Percentiles rank a stretch among this genome's conserved stretches.
phyloP scores from a whole-genome alignment of 2,113 vertebrate genomes.

The Argyrosomus japonicus region DNA sequence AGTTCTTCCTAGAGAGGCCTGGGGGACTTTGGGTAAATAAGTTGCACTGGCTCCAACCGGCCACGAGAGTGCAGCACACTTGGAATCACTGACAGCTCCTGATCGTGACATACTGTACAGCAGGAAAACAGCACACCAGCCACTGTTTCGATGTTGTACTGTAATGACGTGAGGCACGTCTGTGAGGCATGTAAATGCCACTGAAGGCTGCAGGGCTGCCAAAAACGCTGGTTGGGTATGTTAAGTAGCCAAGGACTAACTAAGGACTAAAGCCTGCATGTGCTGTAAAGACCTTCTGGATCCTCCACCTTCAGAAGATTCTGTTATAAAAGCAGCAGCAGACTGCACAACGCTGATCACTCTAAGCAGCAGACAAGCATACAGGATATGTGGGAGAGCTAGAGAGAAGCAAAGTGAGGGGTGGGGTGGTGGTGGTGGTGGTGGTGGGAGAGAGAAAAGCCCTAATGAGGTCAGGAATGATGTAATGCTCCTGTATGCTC shows the following conservation, averaged over 20 bases:
- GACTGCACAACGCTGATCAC: constrained; percentile 4
- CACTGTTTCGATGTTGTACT: constrained; percentile 28
- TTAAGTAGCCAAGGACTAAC: constrained; percentile 6
- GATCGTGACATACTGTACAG: constrained; percentile 55
- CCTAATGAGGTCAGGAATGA: constrained; percentile 87
- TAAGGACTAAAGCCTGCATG: neutral
- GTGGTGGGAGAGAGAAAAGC: constrained; percentile 73
- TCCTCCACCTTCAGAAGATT: neutral
- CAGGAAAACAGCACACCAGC: constrained; percentile 49
- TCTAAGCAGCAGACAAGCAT: constrained; percentile 20
- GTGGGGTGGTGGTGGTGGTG: constrained; percentile 4
- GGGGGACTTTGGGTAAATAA: constrained; percentile 71
- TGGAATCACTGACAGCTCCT: constrained; percentile 38
- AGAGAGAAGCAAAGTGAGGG: constrained; percentile 52
- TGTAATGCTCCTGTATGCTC: constrained; percentile 81
- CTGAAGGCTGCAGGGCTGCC: neutral
- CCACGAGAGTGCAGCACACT: constrained; percentile 73
- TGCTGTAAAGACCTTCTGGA: constrained; percentile 5
- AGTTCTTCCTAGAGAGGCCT: constrained; percentile 25
- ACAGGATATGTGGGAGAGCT: constrained; percentile 61
- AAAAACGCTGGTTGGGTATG: constrained; percentile 3
- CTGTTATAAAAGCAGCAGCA: neutral
- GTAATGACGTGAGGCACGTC: constrained; percentile 13
- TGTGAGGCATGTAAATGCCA: constrained; percentile 12
- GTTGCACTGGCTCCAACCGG: constrained; percentile 42